phyloP scores from a whole-genome alignment of 2,888 invertebrate genomes.

The Andrena dorsata region DNA sequence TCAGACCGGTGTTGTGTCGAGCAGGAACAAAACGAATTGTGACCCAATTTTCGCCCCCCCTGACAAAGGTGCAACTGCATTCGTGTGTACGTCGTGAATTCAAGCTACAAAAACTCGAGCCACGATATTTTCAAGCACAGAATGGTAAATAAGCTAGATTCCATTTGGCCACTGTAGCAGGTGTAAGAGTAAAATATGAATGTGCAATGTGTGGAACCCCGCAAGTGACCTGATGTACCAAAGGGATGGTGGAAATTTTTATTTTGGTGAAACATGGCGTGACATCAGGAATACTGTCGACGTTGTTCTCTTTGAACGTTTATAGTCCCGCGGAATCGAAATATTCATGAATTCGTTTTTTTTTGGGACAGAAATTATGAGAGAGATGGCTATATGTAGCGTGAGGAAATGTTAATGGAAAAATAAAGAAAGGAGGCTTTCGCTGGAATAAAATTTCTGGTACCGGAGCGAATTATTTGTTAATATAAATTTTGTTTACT shows the following conservation, averaged over 20 bases:
- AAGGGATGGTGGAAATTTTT: background rate
- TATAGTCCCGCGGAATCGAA: too few relatives aligned
- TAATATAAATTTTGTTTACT: too few relatives aligned
- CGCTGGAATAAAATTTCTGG: too few relatives aligned
- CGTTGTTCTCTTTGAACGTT: too few relatives aligned
- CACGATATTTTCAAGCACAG: background rate
- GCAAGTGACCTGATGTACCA: background rate
- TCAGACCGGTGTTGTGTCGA: constrained; percentile 26
- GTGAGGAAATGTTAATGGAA: too few relatives aligned
- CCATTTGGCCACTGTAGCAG: background rate
- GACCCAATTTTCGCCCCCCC: background rate
- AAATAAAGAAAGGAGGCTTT: too few relatives aligned
- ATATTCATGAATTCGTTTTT: too few relatives aligned
- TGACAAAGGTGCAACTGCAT: background rate
- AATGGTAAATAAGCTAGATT: constrained; percentile 1
- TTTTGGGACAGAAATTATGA: too few relatives aligned
- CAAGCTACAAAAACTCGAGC: background rate
- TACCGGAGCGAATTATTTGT: too few relatives aligned
- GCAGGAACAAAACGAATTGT: constrained; percentile 41
- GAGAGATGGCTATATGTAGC: too few relatives aligned
- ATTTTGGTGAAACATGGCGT: background rate
- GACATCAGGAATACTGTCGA: too few relatives aligned
- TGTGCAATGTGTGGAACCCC: background rate
- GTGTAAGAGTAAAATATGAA: background rate
- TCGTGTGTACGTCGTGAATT: constrained; percentile 1